Conservation (phyloP, 2,113 vertebrate species). For the Octodon degus region DNA sequence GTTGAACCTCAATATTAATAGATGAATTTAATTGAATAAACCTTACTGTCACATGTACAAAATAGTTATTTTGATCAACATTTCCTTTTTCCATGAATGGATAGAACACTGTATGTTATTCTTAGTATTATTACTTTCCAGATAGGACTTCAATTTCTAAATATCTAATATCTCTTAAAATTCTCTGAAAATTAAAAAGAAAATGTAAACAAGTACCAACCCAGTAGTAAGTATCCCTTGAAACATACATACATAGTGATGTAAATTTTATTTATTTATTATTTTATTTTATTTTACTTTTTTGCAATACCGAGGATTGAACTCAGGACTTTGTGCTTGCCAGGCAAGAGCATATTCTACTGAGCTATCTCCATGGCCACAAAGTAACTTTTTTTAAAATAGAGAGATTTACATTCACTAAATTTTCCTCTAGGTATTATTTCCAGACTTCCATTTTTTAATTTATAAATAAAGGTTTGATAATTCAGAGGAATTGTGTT, state of each 20-base stretch:
- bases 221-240: background rate
- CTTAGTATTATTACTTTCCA: background rate
- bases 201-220: background rate
- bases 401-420: background rate
- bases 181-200: slow-evolving; percentile 8
- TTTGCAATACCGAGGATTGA: no score
- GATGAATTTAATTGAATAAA: background rate
- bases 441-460: slow-evolving; percentile 16
- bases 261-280: no score
- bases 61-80: background rate
- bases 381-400: background rate
- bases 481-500: background rate
- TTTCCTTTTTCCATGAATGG: background rate
- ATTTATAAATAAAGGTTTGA: background rate
- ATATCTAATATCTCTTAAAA: background rate
- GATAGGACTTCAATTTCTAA: background rate
- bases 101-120: background rate
- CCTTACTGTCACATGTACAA: background rate
- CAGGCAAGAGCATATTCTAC: no score
- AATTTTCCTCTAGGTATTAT: background rate
- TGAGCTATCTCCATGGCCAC: no score
- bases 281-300: no score
- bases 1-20: background rate
- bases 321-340: no score
- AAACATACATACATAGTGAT: background rate